Percentiles rank a stretch among this genome's conserved stretches.
Conservation (phyloP, 1,140 invertebrate species). For the Maniola jurtina region DNA sequence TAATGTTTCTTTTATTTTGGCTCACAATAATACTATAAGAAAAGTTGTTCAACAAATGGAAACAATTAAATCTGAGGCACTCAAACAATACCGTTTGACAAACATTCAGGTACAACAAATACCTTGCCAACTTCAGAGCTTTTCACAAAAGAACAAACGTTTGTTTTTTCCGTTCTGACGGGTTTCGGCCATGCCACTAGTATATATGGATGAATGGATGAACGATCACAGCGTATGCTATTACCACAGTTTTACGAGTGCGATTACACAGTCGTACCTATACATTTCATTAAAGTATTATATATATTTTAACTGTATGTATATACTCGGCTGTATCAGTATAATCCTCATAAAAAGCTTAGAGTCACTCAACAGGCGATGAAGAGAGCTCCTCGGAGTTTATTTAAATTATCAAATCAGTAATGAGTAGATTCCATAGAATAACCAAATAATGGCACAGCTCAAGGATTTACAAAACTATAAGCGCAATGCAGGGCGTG, state of each 20-base stretch:
- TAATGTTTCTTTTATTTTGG: too few relatives aligned
- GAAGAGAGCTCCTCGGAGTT: too few relatives aligned
- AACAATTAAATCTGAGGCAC: neutral
- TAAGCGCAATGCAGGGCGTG: too few relatives aligned
- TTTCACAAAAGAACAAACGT: slow-evolving; percentile 3
- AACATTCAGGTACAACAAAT: slow-evolving; percentile 1
- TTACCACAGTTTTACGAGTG: too few relatives aligned
- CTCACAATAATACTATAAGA: neutral
- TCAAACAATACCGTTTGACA: neutral
- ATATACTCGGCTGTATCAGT: too few relatives aligned
- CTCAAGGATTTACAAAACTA: too few relatives aligned
- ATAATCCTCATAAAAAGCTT: too few relatives aligned
- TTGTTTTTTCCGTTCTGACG: slow-evolving; percentile 8
- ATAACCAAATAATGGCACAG: too few relatives aligned
- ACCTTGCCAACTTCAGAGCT: slow-evolving; percentile 3
- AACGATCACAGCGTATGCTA: neutral
- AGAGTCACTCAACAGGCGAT: too few relatives aligned
- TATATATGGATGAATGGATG: slow-evolving; percentile 4
- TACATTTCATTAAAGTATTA: neutral
- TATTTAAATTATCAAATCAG: too few relatives aligned
- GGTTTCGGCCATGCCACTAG: neutral
- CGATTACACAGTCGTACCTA: neutral
- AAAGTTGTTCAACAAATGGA: neutral
- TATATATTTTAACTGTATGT: too few relatives aligned
- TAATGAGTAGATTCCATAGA: too few relatives aligned